Evolutionary conservation across 35 echinoderm and acorn worm genomes (phyloP).

Genomic region (Anneissia japonica): DNA sequence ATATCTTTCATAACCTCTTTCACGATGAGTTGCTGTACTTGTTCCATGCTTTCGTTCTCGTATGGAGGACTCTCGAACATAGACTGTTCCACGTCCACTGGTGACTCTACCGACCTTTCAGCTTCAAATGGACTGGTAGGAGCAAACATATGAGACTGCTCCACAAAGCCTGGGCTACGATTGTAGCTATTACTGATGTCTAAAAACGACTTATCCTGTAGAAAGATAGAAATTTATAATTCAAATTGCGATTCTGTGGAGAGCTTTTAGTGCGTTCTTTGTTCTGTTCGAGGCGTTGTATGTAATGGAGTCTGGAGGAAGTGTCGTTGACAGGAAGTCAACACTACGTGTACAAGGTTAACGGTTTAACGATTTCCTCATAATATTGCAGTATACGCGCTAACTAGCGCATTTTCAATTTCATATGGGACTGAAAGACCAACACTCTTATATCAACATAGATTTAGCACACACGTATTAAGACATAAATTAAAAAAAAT

Average conservation of each 20-base stretch:
- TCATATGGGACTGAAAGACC: not conserved
- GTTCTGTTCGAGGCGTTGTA: not conserved
- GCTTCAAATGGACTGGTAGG: not conserved
- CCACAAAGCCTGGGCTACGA: not conserved
- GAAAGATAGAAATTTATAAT: not conserved
- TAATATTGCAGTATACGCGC: not conserved
- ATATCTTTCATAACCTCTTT: not conserved
- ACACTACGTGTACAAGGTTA: not conserved
- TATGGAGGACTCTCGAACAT: not conserved
- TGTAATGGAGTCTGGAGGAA: not conserved
- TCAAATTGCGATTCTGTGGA: not conserved
- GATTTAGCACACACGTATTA: not conserved
- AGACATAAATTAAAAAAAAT: not conserved
- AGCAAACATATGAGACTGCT: not conserved
- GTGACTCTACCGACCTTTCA: not conserved
- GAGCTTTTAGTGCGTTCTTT: not conserved
- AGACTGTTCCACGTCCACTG: not conserved
- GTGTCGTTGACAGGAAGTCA: not conserved
- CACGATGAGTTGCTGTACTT: not conserved
- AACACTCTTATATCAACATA: not conserved
- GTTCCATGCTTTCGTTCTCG: not conserved
- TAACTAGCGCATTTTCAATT: not conserved
- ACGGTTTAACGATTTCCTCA: not conserved
- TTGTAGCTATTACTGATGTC: not conserved
- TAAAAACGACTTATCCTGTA: not conserved